Evolutionary conservation across 2,888 invertebrate genomes (phyloP).

Genomic region (Dryobota labecula): DNA sequence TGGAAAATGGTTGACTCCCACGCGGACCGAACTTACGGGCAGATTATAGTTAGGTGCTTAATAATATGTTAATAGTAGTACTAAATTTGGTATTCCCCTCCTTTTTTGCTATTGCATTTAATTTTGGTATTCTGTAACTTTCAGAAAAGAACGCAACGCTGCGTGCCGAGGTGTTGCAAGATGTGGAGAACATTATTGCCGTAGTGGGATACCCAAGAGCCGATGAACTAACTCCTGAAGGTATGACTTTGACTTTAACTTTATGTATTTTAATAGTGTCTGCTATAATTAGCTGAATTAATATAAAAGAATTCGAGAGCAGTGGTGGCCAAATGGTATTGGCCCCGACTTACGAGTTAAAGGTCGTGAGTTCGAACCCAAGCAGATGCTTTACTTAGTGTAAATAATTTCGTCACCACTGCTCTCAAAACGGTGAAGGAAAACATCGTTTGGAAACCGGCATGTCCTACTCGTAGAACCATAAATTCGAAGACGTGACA

Average conservation of each 20-base stretch:
- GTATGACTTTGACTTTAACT: background rate
- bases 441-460: background rate
- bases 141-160: conserved; percentile 18
- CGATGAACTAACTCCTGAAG: background rate
- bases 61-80: too few relatives aligned
- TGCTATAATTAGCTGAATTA: background rate
- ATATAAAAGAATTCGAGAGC: background rate
- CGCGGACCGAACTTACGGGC: too few relatives aligned
- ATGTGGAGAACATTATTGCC: conserved; percentile 10
- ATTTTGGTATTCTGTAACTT: background rate
- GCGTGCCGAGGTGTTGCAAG: conserved; percentile 5
- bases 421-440: too few relatives aligned
- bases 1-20: too few relatives aligned
- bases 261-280: background rate
- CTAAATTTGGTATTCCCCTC: too few relatives aligned
- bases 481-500: background rate
- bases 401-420: too few relatives aligned
- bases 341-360: too few relatives aligned
- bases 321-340: background rate
- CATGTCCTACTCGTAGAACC: background rate
- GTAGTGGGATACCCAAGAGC: background rate
- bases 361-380: too few relatives aligned
- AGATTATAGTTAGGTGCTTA: too few relatives aligned
- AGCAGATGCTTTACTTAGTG: too few relatives aligned
- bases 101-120: too few relatives aligned